These are phyloP conservation scores for Elmis aenea DNA, from an alignment of 2,888 invertebrate genomes.

Conservation along the genomic window DNA sequence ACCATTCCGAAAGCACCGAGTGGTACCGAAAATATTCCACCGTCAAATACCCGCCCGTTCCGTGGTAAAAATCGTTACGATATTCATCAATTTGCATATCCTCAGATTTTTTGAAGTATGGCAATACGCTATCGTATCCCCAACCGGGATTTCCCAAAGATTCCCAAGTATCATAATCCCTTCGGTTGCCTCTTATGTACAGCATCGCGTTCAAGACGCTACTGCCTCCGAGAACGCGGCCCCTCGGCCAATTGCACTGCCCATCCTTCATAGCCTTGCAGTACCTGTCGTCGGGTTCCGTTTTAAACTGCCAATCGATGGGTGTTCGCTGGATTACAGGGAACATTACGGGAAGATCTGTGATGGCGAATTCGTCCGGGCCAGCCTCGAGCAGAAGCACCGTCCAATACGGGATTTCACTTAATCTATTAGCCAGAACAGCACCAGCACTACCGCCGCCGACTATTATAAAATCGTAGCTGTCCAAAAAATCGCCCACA, in stretches of 20 bases:
- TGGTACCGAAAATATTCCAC: constrained; percentile 68
- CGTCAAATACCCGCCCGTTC: constrained; percentile 65
- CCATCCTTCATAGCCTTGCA: constrained; percentile 64
- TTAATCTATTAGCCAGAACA: constrained; percentile 71
- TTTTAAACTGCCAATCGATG: constrained; percentile 78
- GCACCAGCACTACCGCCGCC: constrained; percentile 82
- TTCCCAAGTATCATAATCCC: constrained; percentile 85
- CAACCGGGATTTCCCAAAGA: constrained; percentile 70
- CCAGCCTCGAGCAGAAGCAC: constrained; percentile 78
- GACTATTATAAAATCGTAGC: constrained; percentile 75
- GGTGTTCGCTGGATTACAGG: constrained; percentile 66
- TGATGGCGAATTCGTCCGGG: constrained; percentile 62
- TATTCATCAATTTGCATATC: constrained; percentile 65
- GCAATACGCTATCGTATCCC: constrained; percentile 69
- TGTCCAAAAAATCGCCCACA: constrained; percentile 51
- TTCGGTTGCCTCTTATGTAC: constrained; percentile 76
- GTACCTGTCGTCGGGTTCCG: constrained; percentile 64
- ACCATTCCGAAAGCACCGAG: constrained; percentile 64
- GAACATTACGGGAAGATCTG: constrained; percentile 69
- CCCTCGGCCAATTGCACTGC: constrained; percentile 72
- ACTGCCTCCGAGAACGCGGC: constrained; percentile 73
- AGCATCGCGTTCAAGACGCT: constrained; percentile 87
- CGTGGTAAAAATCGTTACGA: constrained; percentile 60
- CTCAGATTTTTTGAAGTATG: constrained; percentile 77
- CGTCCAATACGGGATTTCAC: constrained; percentile 67